These are phyloP conservation scores for Stylophora pistillata DNA, from an alignment of 64 coral and sea anemone genomes.

Conservation along the genomic window DNA sequence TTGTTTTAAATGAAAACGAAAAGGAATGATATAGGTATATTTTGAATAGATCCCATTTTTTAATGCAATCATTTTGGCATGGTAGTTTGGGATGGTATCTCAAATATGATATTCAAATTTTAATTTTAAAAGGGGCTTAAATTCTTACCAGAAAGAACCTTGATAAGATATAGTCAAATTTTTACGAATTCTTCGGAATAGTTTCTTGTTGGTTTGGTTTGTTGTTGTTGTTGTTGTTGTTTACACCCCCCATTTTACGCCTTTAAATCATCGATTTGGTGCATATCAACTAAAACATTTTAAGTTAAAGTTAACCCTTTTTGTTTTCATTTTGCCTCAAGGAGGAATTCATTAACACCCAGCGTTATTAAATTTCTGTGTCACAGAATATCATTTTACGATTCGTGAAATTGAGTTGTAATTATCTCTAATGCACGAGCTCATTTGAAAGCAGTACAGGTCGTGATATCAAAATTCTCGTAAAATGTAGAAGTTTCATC, in stretches of 20 bases:
- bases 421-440: neutral
- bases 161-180: neutral
- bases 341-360: neutral
- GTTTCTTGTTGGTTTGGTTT: neutral
- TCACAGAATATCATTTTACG: neutral
- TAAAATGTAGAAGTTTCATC: neutral
- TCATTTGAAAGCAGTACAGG: neutral
- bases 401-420: neutral
- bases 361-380: neutral
- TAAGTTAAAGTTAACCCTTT: neutral
- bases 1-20: too few species aligned
- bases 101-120: neutral
- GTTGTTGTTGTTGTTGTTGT: neutral
- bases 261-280: neutral
- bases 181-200: neutral
- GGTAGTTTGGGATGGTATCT: neutral
- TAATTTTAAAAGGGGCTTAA: neutral
- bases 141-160: neutral
- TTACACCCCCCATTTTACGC: neutral
- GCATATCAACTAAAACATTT: neutral
- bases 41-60: neutral
- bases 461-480: neutral
- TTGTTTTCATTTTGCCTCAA: neutral
- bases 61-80: neutral
- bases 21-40: constrained; percentile 10